A percentile compares a stretch with the other conserved stretches of the same genome.
phyloP scores from a whole-genome alignment of 2,797 vertebrate genomes.

The Peromyscus aztecus region DNA sequence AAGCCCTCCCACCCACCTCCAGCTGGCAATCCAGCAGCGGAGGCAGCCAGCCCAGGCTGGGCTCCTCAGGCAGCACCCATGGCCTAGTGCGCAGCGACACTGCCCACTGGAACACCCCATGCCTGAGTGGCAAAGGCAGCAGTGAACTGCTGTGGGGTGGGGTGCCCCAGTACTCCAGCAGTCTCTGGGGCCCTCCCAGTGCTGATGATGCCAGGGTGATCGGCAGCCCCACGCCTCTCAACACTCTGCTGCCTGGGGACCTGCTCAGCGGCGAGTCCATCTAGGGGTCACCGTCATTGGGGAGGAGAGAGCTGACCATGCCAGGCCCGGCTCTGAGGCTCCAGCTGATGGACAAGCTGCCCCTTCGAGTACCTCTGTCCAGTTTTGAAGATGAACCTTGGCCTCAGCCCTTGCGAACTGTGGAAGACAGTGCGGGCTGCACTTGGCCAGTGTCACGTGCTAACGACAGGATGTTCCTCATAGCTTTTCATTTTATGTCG shows the following conservation, averaged over 20 bases:
- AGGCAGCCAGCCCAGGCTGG: slow-evolving; percentile 93
- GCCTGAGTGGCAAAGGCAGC: slow-evolving; percentile 91
- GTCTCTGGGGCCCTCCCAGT: slow-evolving; percentile 95
- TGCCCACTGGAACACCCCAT: slow-evolving; percentile 94
- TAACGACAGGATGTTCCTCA: slow-evolving; percentile 87
- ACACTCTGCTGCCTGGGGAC: slow-evolving; percentile 97
- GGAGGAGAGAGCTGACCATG: slow-evolving; percentile 85
- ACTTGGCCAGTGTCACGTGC: slow-evolving; percentile 87
- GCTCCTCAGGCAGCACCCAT: slow-evolving; percentile 91
- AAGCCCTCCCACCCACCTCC: slow-evolving; percentile 95
- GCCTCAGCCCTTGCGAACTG: slow-evolving; percentile 90
- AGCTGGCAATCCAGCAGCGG: slow-evolving; percentile 97
- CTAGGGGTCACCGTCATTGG: slow-evolving; percentile 89
- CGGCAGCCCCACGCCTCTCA: slow-evolving; percentile 95
- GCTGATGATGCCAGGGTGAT: slow-evolving; percentile 94
- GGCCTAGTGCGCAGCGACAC: slow-evolving; percentile 89
- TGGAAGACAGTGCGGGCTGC: slow-evolving; percentile 89
- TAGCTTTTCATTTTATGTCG: slow-evolving; percentile 87
- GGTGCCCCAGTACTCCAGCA: slow-evolving; percentile 96
- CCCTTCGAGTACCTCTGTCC: slow-evolving; percentile 90
- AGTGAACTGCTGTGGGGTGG: slow-evolving; percentile 96
- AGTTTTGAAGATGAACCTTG: slow-evolving; percentile 85
- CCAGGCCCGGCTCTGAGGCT: slow-evolving; percentile 86
- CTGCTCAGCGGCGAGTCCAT: slow-evolving; percentile 98
- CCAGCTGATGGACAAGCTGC: slow-evolving; percentile 84